Evolutionary conservation across 2,888 invertebrate species (phyloP), one percentile per base, ranked within the genome.

Genomic region (Drosophila affinis): DNA sequence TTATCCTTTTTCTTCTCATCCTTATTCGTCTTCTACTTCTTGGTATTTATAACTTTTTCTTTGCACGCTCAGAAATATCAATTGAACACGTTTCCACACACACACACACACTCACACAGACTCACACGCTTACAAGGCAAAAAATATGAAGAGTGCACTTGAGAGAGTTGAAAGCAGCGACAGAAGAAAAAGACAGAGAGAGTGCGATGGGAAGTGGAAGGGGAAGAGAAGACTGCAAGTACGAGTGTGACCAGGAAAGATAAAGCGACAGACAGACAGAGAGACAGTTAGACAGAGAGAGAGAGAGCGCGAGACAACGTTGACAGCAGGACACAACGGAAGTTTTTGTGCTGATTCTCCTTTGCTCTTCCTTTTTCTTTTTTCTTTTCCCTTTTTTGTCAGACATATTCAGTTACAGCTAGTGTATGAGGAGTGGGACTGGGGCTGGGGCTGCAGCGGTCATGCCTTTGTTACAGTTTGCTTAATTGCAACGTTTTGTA

Each of bases 401-500:
- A 39, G 39, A 39, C 52, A 45, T 70, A 59, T 72, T 62, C 84
- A 72, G 69, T 69, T 81, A 52, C 64, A 18, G 10, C 21, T 52
- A 10, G 21, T 21, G 46, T 5, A 3, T 12, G 4, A 44, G 24
- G 29, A 29, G 24, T 24, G 56, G 21, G 29, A 18, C 18, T 18
- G 18, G 54, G 27, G 51, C 18, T 18, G 32, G 21, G n/a, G 17
- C 44, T 48, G 59, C 54, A 60, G 18, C 60, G 63, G 54, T 68
- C 61, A 51, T 61, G 75, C 74, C 75, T 81, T 84, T 88, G 79
- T 84, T 75, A 79, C 70, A 81, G 88, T 81, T 89, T 85, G 88
- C 74, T 85, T 89, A 85, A 85, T 85, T 85, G 85, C 89, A 89
- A 79, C 89, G 85, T 89, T 85, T 85, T 85, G 88, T 79, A 85